These are phyloP conservation scores for Charadrius vociferus DNA, from an alignment of 2,113 vertebrate species.

Conservation along the genomic window DNA sequence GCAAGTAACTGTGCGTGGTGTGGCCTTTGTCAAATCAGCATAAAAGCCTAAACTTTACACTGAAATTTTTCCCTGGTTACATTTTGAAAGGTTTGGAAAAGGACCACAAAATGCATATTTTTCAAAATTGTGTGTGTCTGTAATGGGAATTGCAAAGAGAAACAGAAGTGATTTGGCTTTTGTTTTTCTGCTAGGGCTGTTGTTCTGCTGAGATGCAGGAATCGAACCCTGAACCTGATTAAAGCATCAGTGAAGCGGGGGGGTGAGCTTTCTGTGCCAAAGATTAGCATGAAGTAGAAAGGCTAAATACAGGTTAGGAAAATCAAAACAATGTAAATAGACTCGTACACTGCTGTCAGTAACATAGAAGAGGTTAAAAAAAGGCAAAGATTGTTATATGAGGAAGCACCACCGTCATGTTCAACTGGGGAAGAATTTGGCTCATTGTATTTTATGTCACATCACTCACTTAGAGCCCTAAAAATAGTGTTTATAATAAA, in stretches of 20 bases:
- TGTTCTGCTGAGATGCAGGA: background rate
- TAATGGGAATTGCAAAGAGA: background rate
- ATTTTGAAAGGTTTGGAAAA: background rate
- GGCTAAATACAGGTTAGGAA: background rate
- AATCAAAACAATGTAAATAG: background rate
- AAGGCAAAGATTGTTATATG: background rate
- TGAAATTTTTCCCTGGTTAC: background rate
- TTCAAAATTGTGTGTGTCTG: background rate
- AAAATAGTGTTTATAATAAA: slow-evolving; percentile 56
- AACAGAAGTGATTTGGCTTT: background rate
- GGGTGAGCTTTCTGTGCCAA: background rate
- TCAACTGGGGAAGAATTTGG: background rate
- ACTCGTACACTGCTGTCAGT: background rate
- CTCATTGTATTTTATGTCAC: background rate
- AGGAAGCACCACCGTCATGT: background rate
- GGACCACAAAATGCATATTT: background rate
- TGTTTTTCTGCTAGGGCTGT: background rate
- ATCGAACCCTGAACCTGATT: background rate
- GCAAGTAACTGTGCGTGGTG: background rate
- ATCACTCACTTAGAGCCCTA: background rate
- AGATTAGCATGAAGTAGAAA: background rate
- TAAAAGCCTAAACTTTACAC: background rate
- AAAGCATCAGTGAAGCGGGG: background rate
- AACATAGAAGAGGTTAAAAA: background rate
- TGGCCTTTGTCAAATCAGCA: background rate